Percentiles rank a stretch among this genome's conserved stretches.
phyloP scores from a whole-genome alignment of 2,113 vertebrate genomes.

The Chaenogobius annularis region DNA sequence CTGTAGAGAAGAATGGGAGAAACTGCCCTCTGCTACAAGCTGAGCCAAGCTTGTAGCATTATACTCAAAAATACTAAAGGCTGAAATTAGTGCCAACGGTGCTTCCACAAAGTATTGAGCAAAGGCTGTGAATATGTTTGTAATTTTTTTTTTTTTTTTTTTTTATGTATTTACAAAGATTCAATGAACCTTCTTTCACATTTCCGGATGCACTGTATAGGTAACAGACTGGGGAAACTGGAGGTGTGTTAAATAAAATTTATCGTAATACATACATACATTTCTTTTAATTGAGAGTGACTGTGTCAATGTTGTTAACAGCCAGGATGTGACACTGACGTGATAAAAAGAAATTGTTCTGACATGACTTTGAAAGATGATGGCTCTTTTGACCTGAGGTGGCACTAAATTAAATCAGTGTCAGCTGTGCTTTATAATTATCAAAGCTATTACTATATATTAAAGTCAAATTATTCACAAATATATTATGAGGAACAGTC shows the following conservation, averaged over 20 bases:
- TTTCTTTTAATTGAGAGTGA: not conserved
- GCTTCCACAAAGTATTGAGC: too few relatives aligned
- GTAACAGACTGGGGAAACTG: too few relatives aligned
- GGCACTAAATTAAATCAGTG: not conserved
- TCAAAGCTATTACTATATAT: not conserved
- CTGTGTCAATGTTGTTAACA: not conserved
- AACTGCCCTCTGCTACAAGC: too few relatives aligned
- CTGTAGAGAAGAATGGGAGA: too few relatives aligned
- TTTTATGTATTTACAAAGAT: too few relatives aligned
- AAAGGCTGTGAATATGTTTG: too few relatives aligned
- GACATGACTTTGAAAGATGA: conserved; percentile 7
- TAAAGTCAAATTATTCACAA: not conserved
- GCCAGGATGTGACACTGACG: conserved; percentile 2
- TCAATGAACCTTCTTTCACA: too few relatives aligned
- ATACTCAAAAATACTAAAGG: too few relatives aligned
- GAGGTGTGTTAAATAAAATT: not conserved
- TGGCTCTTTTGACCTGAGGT: not conserved
- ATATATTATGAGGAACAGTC: not conserved
- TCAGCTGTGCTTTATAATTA: conserved; percentile 7
- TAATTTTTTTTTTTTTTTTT: too few relatives aligned
- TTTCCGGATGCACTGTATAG: too few relatives aligned
- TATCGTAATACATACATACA: not conserved
- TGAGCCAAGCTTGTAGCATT: too few relatives aligned
- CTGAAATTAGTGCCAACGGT: too few relatives aligned
- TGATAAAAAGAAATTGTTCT: conserved; percentile 3